Evolutionary conservation across 2,113 vertebrate species (phyloP).

Genomic region (Chamaetylas fuelleborni): DNA sequence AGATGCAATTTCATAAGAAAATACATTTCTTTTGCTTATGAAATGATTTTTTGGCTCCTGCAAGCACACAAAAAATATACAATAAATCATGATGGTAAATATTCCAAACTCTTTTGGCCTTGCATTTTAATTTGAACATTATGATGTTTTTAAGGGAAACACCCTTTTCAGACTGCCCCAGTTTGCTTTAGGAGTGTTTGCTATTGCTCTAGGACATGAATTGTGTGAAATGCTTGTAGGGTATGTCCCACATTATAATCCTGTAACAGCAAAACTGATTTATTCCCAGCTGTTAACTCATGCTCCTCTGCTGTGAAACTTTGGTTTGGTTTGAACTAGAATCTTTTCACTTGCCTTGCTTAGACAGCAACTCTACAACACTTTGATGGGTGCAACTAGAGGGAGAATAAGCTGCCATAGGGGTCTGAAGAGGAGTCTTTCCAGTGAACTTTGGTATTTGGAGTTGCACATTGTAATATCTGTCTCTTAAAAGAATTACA

Average conservation of each 20-base stretch:
- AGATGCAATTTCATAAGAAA: conserved; percentile 16
- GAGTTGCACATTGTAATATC: background rate
- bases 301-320: background rate
- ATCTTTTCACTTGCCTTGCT: background rate
- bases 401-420: background rate
- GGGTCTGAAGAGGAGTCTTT: background rate
- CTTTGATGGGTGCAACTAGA: background rate
- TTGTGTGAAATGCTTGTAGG: background rate
- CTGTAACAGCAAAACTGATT: background rate
- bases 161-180: background rate
- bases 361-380: background rate
- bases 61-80: background rate
- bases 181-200: background rate
- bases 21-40: conserved; percentile 1
- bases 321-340: background rate
- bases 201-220: background rate
- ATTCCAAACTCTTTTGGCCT: background rate
- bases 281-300: background rate
- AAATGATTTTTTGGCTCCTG: background rate
- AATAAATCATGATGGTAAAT: background rate
- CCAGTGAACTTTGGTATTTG: background rate
- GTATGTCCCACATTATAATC: background rate
- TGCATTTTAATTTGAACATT: background rate
- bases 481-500: background rate
- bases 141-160: background rate